Conservation (phyloP, 2,113 vertebrate genomes). For the Psilopsiagon aurifrons region DNA sequence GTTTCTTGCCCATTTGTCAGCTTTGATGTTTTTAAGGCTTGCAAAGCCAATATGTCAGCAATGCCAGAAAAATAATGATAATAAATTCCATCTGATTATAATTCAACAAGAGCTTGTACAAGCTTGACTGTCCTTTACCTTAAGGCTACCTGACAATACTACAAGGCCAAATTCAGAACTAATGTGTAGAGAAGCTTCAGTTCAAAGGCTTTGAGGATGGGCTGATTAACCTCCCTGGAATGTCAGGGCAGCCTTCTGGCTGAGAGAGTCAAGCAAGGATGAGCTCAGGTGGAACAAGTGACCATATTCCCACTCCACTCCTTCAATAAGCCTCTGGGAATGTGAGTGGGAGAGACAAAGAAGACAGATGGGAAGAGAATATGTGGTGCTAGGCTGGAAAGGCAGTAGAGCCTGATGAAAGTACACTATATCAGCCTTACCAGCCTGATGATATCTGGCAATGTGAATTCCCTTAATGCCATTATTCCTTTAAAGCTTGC, state of each 20-base stretch:
- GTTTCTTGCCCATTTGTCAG: slow-evolving; percentile 9
- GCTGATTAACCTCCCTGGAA: slow-evolving; percentile 5
- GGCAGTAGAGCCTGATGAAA: background rate
- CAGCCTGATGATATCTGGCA: background rate
- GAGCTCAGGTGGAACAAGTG: background rate
- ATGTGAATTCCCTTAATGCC: background rate
- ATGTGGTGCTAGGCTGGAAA: background rate
- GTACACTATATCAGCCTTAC: background rate
- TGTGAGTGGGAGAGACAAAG: background rate
- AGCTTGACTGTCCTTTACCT: slow-evolving; percentile 42
- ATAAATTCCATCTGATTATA: slow-evolving; percentile 33
- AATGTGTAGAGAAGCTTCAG: background rate
- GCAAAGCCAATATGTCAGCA: background rate
- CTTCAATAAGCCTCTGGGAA: accelerated
- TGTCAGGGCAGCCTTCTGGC: background rate
- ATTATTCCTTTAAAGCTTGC: background rate
- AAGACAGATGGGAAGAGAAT: background rate
- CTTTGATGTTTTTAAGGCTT: slow-evolving; percentile 33
- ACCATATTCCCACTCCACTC: background rate
- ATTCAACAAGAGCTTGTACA: slow-evolving; percentile 22
- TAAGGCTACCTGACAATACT: background rate
- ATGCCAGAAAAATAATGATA: slow-evolving; percentile 12
- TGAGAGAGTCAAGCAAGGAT: background rate
- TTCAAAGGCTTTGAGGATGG: slow-evolving; percentile 34
- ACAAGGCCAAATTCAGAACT: background rate